These are phyloP conservation scores for Heliconius eleuchia DNA, from an alignment of 1,140 invertebrate genomes.

Conservation along the genomic window DNA sequence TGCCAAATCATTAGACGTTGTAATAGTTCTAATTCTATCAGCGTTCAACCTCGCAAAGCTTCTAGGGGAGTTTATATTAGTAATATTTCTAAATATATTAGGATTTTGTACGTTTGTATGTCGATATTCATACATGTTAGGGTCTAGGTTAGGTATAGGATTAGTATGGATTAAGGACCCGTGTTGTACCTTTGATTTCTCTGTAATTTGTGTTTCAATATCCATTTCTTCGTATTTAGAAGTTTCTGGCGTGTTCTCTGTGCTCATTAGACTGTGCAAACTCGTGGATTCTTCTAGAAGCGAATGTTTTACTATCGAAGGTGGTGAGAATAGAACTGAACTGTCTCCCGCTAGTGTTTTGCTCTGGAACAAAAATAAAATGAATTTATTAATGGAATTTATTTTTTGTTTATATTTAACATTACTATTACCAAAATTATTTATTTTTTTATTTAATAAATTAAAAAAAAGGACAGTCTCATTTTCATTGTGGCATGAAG, in stretches of 20 bases:
- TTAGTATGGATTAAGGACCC: conserved; percentile 75
- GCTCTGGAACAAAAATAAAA: conserved; percentile 83
- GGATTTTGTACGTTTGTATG: conserved; percentile 43
- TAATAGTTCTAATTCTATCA: conserved; percentile 72
- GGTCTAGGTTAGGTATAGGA: conserved; percentile 59
- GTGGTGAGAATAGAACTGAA: conserved; percentile 92
- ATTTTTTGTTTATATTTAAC: too few species aligned
- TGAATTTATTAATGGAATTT: too few species aligned
- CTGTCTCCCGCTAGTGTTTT: conserved; percentile 91
- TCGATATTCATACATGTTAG: conserved; percentile 46
- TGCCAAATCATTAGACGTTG: conserved; percentile 52
- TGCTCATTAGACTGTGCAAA: conserved; percentile 72
- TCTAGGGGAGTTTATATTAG: conserved; percentile 66
- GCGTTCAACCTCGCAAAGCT: conserved; percentile 76
- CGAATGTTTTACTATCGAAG: conserved; percentile 87
- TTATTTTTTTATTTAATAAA: too few species aligned
- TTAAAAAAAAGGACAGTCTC: too few species aligned
- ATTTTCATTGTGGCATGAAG: too few species aligned
- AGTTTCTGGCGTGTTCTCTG: conserved; percentile 72
- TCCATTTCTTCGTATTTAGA: conserved; percentile 65
- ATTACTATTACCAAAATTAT: too few species aligned
- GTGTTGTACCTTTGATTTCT: conserved; percentile 81
- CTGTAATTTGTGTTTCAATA: conserved; percentile 65
- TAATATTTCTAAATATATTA: conserved; percentile 64
- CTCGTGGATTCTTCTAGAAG: conserved; percentile 80